These are phyloP conservation scores for Acropternis orthonyx DNA, from an alignment of 2,797 vertebrate species.

Conservation along the genomic window DNA sequence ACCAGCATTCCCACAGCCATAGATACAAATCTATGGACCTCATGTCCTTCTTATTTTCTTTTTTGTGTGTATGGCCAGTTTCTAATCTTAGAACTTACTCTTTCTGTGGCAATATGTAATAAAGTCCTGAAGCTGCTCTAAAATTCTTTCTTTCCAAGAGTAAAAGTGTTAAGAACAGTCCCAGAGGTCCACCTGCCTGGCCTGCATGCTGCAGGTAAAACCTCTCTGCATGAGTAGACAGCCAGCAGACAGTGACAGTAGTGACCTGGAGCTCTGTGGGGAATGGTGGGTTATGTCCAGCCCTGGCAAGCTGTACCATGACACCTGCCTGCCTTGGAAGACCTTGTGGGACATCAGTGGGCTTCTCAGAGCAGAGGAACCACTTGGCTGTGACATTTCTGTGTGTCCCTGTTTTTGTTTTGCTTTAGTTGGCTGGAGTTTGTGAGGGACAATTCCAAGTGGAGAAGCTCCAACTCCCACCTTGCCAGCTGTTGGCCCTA, in stretches of 20 bases:
- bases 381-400: rapidly evolving
- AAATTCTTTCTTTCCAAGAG: background rate
- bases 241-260: background rate
- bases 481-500: background rate
- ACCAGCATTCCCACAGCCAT: background rate
- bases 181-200: background rate
- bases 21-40: background rate
- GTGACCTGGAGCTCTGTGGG: background rate
- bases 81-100: background rate
- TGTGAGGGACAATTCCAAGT: rapidly evolving
- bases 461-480: background rate
- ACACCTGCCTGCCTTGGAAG: background rate
- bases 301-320: background rate
- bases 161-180: background rate
- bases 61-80: background rate
- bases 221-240: rapidly evolving
- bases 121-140: background rate
- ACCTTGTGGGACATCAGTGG: rapidly evolving
- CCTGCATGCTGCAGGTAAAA: background rate
- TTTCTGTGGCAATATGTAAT: background rate
- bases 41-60: background rate
- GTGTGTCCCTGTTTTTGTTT: rapidly evolving
- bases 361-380: background rate
- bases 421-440: background rate
- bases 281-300: background rate